Evolutionary conservation across 2,797 vertebrate species (phyloP).

Genomic region (Sarcophilus harrisii): DNA sequence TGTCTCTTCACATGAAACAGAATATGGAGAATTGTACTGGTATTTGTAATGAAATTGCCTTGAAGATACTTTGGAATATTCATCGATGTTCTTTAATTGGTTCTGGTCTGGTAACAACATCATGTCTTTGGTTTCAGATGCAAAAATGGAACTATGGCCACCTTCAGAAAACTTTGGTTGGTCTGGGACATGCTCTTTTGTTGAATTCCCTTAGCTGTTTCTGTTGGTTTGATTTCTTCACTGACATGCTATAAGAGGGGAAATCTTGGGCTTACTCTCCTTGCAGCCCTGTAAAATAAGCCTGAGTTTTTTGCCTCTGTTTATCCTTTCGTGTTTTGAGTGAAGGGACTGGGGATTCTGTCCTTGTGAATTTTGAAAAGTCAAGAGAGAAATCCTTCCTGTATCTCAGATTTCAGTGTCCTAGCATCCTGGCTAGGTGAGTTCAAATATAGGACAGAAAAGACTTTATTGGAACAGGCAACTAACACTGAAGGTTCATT

Average conservation of each 20-base stretch:
- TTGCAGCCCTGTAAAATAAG: neutral
- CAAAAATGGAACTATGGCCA: neutral
- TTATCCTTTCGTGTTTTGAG: neutral
- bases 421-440: neutral
- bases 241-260: neutral
- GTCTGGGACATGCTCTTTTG: neutral
- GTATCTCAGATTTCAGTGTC: constrained; percentile 4
- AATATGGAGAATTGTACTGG: neutral
- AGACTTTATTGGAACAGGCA: neutral
- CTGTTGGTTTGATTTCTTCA: neutral
- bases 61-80: neutral
- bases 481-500: neutral
- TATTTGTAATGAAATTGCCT: neutral
- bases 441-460: neutral
- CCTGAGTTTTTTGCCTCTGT: neutral
- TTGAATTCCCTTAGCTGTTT: neutral
- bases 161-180: neutral
- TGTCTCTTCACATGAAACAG: neutral
- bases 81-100: neutral
- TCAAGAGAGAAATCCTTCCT: neutral
- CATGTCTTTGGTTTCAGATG: neutral
- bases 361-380: neutral
- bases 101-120: neutral
- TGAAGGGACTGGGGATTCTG: neutral
- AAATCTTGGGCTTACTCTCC: neutral